Percentiles rank a stretch among this genome's conserved stretches.
Conservation (phyloP, 2,888 invertebrate genomes). For the Nezara viridula region DNA sequence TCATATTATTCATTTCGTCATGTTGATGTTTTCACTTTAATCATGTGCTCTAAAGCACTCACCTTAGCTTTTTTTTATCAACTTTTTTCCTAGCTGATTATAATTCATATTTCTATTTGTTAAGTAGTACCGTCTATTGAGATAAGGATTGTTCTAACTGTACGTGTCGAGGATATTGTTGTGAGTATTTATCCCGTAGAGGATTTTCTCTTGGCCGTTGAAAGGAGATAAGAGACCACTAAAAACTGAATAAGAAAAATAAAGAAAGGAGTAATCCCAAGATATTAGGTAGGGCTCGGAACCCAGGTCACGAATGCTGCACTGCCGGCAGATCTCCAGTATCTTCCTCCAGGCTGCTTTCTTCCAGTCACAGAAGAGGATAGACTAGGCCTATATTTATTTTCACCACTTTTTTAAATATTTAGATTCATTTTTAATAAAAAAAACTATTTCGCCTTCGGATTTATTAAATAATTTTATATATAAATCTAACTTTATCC, state of each 20-base stretch:
- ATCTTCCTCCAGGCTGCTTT: background rate
- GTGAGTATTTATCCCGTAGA: background rate
- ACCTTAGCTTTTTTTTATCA: no score
- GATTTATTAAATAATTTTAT: no score
- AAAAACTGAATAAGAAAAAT: slow-evolving; percentile 47
- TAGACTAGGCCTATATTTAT: background rate
- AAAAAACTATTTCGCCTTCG: no score
- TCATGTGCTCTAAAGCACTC: no score
- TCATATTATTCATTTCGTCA: no score
- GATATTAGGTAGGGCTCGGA: background rate
- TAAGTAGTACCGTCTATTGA: background rate
- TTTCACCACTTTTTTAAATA: background rate
- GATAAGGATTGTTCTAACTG: background rate
- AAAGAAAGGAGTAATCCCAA: slow-evolving; percentile 43
- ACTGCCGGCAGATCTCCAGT: background rate
- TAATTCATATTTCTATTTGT: background rate
- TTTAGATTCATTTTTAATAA: no score
- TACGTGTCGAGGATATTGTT: background rate
- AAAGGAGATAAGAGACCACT: slow-evolving; percentile 42
- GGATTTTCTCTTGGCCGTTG: background rate
- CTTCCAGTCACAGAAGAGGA: background rate
- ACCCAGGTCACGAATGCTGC: slow-evolving; percentile 40
- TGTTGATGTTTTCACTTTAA: no score
- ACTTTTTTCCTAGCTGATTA: background rate
- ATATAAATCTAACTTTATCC: no score